Evolutionary conservation across 2,797 vertebrate genomes (phyloP), one percentile per base, ranked within the genome.

Genomic region (Gymnoscopelus microlampas): DNA sequence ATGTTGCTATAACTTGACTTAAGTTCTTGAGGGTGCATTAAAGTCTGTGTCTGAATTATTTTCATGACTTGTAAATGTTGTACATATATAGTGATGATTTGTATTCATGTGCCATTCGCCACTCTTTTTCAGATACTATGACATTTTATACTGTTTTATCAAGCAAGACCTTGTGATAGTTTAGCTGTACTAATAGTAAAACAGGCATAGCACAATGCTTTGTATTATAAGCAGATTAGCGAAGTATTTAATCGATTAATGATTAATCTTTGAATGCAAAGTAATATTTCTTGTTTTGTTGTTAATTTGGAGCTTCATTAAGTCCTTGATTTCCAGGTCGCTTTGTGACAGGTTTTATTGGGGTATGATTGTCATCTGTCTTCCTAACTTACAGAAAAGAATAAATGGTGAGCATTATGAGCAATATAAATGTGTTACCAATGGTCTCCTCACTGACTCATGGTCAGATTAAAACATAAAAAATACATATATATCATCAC

Each of bases 31-130:
- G 82, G 85, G 72, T 80, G 53, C 49, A 3, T 82, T 82, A 23
- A 68, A 53, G 70, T 85, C 81, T 51, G 73, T 71, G 74, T 90
- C 85, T 81, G 88, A 89, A 69, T 70, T 86, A 82, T 82, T 90
- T 84, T 86, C 86, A 82, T 66, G 60, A 89, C 80, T 89, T 95
- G 91, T 96, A 95, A 93, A 95, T 94, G 92, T 90, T 95, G 93
- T 94, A 95, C 91, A 95, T 83, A 83, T 86, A 82, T 77, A 90
- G 90, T 90, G 86, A 81, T 69, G 76, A 90, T 94, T 92, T 93
- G 92, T 95, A 95, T 92, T 90, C 84, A 92, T 86, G 93, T 96
- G 92, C 93, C 94, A 95, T 92, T 86, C 77, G 85, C 84, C 87
- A 81, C 81, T 91, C 91, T 94, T 92, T 92, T 89, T 93, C 90